Evolutionary conservation across 2,888 invertebrate species (phyloP).

Genomic region (Drymonia ruficornis): DNA sequence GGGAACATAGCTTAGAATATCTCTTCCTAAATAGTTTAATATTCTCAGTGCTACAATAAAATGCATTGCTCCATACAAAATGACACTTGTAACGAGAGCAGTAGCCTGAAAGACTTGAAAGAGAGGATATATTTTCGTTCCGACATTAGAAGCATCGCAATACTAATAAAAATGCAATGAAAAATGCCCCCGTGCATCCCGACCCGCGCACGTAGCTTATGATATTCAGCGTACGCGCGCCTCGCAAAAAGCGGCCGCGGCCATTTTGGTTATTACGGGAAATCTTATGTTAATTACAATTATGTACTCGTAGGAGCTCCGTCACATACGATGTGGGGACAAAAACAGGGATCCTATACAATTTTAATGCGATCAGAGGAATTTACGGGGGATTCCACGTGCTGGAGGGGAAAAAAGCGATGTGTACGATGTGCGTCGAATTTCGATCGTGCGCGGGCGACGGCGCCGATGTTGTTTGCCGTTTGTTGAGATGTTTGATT

Average conservation of each 20-base stretch:
- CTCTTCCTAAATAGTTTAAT: too few relatives aligned
- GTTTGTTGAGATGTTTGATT: constrained; percentile 2
- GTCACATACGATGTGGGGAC: constrained; percentile 59
- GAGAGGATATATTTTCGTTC: too few relatives aligned
- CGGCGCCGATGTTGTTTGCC: not conserved
- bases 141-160: too few relatives aligned
- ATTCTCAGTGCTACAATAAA: too few relatives aligned
- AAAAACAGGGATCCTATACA: constrained; percentile 74
- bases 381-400: constrained; percentile 76
- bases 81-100: too few relatives aligned
- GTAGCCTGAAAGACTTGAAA: too few relatives aligned
- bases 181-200: constrained; percentile 67
- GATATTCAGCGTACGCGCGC: constrained; percentile 77
- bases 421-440: constrained; percentile 64
- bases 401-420: constrained; percentile 57
- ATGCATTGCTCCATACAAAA: too few relatives aligned
- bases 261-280: constrained; percentile 80
- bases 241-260: constrained; percentile 66
- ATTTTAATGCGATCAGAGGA: constrained; percentile 77
- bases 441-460: constrained; percentile 50
- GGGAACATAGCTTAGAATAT: too few relatives aligned
- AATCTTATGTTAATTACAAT: constrained; percentile 79
- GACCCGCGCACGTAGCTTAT: constrained; percentile 64
- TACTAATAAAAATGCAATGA: constrained; percentile 25
- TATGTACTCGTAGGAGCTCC: constrained; percentile 47